Evolutionary conservation across 1,140 invertebrate genomes (phyloP).

Genomic region (Nylanderia fulva): DNA sequence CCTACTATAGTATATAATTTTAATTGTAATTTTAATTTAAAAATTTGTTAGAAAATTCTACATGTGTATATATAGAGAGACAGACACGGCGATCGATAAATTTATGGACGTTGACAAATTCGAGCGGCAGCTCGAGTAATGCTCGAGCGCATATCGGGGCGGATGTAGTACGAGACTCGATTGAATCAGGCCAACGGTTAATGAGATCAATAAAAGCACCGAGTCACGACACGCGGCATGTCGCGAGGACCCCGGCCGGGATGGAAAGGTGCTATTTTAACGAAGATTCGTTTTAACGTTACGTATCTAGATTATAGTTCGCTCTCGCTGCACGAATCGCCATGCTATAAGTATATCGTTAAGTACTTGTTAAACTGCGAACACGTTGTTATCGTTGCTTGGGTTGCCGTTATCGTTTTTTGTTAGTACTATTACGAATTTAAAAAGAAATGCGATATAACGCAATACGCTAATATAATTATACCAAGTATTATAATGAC

Average conservation of each 20-base stretch:
- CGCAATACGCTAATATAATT: slow-evolving; percentile 26
- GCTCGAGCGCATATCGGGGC: neutral
- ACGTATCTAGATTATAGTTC: slow-evolving; percentile 48
- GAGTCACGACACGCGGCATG: slow-evolving; percentile 17
- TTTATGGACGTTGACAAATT: slow-evolving; percentile 2
- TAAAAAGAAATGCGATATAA: slow-evolving; percentile 16
- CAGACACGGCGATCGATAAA: neutral
- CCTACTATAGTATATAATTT: neutral
- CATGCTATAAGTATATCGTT: slow-evolving; percentile 59
- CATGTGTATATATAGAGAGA: neutral
- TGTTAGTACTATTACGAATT: slow-evolving; percentile 50
- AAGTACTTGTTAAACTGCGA: slow-evolving; percentile 55
- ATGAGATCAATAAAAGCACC: slow-evolving; percentile 41
- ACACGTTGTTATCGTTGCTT: slow-evolving; percentile 60
- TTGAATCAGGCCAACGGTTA: slow-evolving; percentile 30
- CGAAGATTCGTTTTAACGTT: slow-evolving; percentile 62
- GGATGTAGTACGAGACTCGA: slow-evolving; percentile 28
- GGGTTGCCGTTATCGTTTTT: slow-evolving; percentile 35
- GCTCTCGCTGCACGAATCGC: slow-evolving; percentile 47
- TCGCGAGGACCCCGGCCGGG: slow-evolving; percentile 27
- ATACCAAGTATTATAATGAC: slow-evolving; percentile 13
- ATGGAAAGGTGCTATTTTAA: slow-evolving; percentile 72
- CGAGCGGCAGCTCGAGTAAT: neutral
- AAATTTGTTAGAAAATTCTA: neutral
- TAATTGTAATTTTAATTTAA: neutral